A percentile compares a stretch with the other conserved stretches of the same genome.
phyloP scores from a whole-genome alignment of 2,888 invertebrate species.

The Caenorhabditis angaria region DNA sequence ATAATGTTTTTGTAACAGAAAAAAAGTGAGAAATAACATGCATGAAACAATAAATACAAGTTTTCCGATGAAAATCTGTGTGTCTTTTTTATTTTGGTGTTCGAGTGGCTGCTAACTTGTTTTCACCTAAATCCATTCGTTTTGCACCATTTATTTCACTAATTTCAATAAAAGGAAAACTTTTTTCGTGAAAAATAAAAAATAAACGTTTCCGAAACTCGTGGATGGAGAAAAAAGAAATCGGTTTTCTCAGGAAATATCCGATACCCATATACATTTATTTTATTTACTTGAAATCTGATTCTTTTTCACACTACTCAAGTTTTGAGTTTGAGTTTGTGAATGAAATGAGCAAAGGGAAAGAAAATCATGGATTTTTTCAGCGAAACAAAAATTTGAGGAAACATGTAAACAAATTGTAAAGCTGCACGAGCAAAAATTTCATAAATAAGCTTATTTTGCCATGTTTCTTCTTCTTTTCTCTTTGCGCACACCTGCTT shows the following conservation, averaged over 20 bases:
- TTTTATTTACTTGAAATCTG: constrained; percentile 1
- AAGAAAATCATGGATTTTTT: not conserved
- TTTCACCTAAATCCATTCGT: too few species aligned
- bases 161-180: not conserved
- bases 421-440: not conserved
- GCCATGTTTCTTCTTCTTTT: not conserved
- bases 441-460: not conserved
- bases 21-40: not conserved
- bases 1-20: not conserved
- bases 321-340: too few species aligned
- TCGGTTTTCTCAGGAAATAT: constrained; percentile 2
- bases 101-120: not conserved
- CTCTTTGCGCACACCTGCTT: not conserved
- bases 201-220: constrained; percentile 1
- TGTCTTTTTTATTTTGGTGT: not conserved
- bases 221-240: not conserved
- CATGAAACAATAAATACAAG: not conserved
- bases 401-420: not conserved
- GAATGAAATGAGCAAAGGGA: too few species aligned
- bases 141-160: constrained; percentile 2
- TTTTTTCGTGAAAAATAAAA: too few species aligned
- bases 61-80: not conserved
- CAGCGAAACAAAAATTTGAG: not conserved
- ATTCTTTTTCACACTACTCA: constrained; percentile 4
- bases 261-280: constrained; percentile 1